phyloP scores from a whole-genome alignment of 2,888 invertebrate genomes.

The Bedellia somnulentella region DNA sequence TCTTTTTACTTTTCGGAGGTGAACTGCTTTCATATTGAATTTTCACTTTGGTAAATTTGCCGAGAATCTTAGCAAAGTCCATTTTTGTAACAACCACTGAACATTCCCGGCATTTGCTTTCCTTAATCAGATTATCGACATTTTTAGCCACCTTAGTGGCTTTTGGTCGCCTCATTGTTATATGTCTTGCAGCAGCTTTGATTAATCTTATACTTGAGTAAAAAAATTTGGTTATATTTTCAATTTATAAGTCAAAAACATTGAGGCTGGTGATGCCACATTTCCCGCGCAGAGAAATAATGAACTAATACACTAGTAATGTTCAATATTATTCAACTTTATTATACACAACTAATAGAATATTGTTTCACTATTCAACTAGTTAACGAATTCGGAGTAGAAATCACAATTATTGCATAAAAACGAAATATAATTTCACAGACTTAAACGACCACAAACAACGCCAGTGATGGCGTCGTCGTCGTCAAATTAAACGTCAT shows the following conservation, averaged over 20 bases:
- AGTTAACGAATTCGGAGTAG: no score
- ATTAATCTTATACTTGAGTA: no score
- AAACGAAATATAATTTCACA: no score
- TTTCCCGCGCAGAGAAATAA: constrained; percentile 51
- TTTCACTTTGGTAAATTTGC: constrained; percentile 53
- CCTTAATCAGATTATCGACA: constrained; percentile 38
- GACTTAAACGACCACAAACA: no score
- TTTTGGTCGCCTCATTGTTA: constrained; percentile 11
- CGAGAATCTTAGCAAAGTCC: constrained; percentile 53
- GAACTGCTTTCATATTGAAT: constrained; percentile 45
- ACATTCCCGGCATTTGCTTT: constrained; percentile 47
- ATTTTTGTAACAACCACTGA: constrained; percentile 44
- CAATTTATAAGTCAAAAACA: constrained; percentile 18
- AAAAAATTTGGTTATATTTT: no score
- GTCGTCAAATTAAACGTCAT: no score
- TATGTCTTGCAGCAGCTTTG: no score
- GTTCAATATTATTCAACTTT: no score
- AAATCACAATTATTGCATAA: no score
- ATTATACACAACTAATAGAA: no score
- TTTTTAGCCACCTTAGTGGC: constrained; percentile 32
- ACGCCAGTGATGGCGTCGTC: constrained; percentile 47
- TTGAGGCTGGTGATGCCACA: constrained; percentile 26
- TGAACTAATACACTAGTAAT: constrained; percentile 9
- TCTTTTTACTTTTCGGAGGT: constrained; percentile 22
- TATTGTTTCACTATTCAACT: no score